Evolutionary conservation across 1,140 invertebrate species (phyloP).

Genomic region (Mylabris phalerata): DNA sequence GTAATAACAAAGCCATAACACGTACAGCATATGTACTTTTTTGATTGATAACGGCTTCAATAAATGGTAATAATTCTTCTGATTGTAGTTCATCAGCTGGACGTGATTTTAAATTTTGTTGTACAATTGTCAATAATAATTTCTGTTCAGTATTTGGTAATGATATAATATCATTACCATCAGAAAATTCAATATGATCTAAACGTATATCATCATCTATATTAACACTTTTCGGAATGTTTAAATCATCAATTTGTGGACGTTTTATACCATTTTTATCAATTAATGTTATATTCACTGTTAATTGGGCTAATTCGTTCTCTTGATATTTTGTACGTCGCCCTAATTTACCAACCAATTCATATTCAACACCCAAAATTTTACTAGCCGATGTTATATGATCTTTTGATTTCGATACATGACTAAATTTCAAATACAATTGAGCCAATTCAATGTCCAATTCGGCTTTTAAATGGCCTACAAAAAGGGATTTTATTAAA

Average conservation of each 20-base stretch:
- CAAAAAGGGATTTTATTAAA: conserved; percentile 25
- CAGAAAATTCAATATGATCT: conserved; percentile 66
- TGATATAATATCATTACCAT: conserved; percentile 39
- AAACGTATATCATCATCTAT: conserved; percentile 81
- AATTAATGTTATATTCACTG: conserved; percentile 54
- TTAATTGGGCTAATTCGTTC: conserved; percentile 72
- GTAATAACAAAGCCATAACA: conserved; percentile 58
- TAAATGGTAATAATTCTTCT: conserved; percentile 76
- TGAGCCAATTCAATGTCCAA: conserved; percentile 69
- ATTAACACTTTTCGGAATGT: conserved; percentile 57
- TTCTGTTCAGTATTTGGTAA: conserved; percentile 72
- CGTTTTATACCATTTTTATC: conserved; percentile 40
- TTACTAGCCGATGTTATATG: conserved; percentile 57
- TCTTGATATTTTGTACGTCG: conserved; percentile 86
- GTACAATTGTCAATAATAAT: conserved; percentile 64
- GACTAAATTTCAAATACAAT: conserved; percentile 66
- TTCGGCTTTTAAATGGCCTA: conserved; percentile 51
- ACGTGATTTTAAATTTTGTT: conserved; percentile 62
- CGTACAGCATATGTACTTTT: conserved; percentile 64
- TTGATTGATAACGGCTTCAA: conserved; percentile 57
- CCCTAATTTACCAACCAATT: conserved; percentile 66
- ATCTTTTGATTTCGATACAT: conserved; percentile 59
- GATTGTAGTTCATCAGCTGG: conserved; percentile 68
- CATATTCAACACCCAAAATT: conserved; percentile 57
- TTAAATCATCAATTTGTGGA: conserved; percentile 43